Conservation (phyloP, 2,797 vertebrate genomes). For the Bradypus variegatus region DNA sequence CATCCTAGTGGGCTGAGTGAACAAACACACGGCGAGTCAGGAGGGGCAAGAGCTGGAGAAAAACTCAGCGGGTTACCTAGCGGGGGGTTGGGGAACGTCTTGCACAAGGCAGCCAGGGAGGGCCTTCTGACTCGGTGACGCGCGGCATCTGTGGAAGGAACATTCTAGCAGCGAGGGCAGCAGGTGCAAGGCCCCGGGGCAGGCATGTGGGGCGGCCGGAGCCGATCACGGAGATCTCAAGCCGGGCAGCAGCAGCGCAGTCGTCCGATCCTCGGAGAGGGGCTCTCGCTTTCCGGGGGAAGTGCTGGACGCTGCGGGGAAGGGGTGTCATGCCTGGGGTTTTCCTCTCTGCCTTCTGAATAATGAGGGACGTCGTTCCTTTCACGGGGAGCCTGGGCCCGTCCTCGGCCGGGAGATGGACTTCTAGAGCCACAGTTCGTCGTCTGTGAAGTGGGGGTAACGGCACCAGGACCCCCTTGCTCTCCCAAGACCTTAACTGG, state of each 20-base stretch:
- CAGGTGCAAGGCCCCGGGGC: neutral
- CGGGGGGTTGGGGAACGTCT: too few species aligned
- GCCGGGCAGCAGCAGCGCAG: neutral
- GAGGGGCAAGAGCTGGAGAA: too few species aligned
- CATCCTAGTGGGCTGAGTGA: too few species aligned
- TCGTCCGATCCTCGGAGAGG: fast-evolving
- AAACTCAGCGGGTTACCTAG: too few species aligned
- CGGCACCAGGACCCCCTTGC: too few species aligned
- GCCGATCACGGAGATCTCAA: neutral
- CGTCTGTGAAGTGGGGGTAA: neutral
- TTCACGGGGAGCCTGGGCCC: fast-evolving
- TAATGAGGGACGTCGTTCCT: neutral
- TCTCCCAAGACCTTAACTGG: too few species aligned
- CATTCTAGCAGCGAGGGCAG: too few species aligned
- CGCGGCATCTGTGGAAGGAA: too few species aligned
- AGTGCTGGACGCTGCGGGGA: neutral
- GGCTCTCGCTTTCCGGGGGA: neutral
- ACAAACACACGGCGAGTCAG: too few species aligned
- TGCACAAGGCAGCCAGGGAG: too few species aligned
- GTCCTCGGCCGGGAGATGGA: neutral
- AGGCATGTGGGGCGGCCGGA: fast-evolving
- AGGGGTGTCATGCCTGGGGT: neutral
- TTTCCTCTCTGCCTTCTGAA: neutral
- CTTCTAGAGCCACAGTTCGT: neutral
- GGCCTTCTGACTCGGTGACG: too few species aligned